Percentiles rank a stretch among this genome's conserved stretches.
phyloP scores from a whole-genome alignment of 2,113 vertebrate genomes.

The Ammodytes dubius region DNA sequence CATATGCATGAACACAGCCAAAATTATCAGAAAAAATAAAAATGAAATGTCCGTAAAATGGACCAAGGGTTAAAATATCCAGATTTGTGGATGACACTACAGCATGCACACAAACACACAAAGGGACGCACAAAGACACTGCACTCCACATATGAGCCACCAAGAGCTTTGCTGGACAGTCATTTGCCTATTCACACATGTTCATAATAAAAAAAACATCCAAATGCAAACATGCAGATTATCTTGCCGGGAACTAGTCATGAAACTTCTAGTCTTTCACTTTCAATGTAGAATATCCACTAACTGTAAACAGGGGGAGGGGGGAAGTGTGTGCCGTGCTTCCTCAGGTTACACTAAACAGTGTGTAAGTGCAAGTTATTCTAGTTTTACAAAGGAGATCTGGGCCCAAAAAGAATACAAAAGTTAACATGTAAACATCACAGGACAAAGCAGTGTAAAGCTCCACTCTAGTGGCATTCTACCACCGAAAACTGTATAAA shows the following conservation, averaged over 20 bases:
- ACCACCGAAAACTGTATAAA: background rate
- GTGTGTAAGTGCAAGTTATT: background rate
- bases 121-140: constrained; percentile 3
- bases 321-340: background rate
- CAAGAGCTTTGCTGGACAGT: background rate
- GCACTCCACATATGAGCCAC: background rate
- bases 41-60: too few species aligned
- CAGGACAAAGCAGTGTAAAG: background rate
- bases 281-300: background rate
- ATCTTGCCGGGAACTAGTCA: background rate
- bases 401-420: background rate
- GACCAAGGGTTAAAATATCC: too few species aligned
- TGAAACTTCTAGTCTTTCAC: background rate
- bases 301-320: background rate
- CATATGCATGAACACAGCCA: too few species aligned
- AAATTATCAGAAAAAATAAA: too few species aligned
- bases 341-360: background rate
- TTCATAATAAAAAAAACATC: too few species aligned
- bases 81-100: constrained; percentile 57
- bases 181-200: background rate
- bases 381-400: background rate
- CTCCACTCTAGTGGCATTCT: background rate
- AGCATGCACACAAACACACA: constrained; percentile 75
- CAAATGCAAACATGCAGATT: constrained; percentile 25
- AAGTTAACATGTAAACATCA: background rate